phyloP scores from a whole-genome alignment of 1,140 invertebrate genomes.

The Drosophila chauvacae region DNA sequence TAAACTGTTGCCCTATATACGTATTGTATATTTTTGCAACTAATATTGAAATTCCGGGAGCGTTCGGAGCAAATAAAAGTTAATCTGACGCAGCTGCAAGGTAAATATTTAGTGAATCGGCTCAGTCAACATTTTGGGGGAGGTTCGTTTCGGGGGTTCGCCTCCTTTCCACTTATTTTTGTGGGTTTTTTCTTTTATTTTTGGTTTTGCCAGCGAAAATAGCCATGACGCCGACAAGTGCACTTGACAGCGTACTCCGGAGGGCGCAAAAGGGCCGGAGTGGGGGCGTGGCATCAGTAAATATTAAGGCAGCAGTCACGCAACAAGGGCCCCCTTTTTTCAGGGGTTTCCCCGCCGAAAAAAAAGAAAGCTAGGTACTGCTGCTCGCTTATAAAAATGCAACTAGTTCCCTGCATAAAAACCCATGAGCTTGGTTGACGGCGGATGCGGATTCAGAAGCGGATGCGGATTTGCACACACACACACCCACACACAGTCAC shows the following conservation, averaged over 20 bases:
- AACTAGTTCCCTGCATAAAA: constrained; percentile 73
- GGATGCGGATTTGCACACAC: constrained; percentile 34
- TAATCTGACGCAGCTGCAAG: constrained; percentile 57
- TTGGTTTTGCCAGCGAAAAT: constrained; percentile 66
- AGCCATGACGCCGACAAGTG: constrained; percentile 81
- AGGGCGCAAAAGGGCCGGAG: constrained; percentile 5
- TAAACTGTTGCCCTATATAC: constrained; percentile 48
- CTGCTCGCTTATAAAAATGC: constrained; percentile 75
- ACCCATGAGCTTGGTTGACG: constrained; percentile 42
- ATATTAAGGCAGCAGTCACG: constrained; percentile 69
- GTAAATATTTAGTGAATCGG: constrained; percentile 80
- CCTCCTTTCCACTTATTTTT: constrained; percentile 1
- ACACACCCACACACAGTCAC: constrained; percentile 11
- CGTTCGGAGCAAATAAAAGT: constrained; percentile 63
- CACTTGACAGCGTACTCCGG: constrained; percentile 76
- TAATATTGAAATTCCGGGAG: constrained; percentile 76
- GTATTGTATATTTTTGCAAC: constrained; percentile 62
- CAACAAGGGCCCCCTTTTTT: constrained; percentile 22
- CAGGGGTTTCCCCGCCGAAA: background rate
- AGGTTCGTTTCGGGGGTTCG: background rate
- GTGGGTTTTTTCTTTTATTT: background rate
- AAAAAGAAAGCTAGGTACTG: constrained; percentile 41
- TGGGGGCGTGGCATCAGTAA: constrained; percentile 65
- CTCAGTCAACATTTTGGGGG: constrained; percentile 60
- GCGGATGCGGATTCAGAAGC: constrained; percentile 40